These are phyloP conservation scores for Aphaenogaster ashmeadi DNA, from an alignment of 1,140 invertebrate genomes.

Conservation along the genomic window DNA sequence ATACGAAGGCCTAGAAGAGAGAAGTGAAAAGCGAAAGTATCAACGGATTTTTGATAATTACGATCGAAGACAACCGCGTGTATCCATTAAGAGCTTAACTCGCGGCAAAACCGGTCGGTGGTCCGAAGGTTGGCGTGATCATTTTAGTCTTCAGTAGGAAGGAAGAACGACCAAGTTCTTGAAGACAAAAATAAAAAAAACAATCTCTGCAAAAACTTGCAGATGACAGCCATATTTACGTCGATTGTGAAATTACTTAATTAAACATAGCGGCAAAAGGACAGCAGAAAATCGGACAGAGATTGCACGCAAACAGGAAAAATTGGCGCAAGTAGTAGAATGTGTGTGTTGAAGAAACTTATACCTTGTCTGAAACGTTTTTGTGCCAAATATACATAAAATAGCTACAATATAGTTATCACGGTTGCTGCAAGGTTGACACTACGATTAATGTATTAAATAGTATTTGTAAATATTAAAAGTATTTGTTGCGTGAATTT, in stretches of 20 bases:
- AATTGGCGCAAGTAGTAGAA: constrained; percentile 1
- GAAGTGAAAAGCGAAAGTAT: constrained; percentile 39
- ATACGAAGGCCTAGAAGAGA: constrained; percentile 34
- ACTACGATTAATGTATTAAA: neutral
- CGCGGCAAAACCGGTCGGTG: constrained; percentile 60
- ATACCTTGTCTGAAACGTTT: neutral
- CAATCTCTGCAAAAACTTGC: constrained; percentile 39
- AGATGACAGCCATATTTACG: constrained; percentile 42
- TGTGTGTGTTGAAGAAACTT: constrained; percentile 5
- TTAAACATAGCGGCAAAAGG: constrained; percentile 32
- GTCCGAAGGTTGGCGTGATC: constrained; percentile 55
- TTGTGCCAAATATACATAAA: constrained; percentile 9
- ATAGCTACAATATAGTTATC: neutral
- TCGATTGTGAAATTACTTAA: constrained; percentile 62
- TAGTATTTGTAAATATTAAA: too few species aligned
- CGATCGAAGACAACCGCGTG: constrained; percentile 46
- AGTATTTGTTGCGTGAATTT: neutral
- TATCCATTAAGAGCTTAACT: constrained; percentile 60
- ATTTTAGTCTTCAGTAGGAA: constrained; percentile 43
- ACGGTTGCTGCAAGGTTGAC: neutral
- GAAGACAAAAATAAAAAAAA: constrained; percentile 36
- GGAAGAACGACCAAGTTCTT: constrained; percentile 41
- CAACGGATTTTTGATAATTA: constrained; percentile 50
- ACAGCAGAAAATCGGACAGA: constrained; percentile 7
- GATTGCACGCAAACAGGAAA: constrained; percentile 34